These are phyloP conservation scores for Myiotriccus ornatus DNA, from an alignment of 2,797 vertebrate species.

Conservation along the genomic window DNA sequence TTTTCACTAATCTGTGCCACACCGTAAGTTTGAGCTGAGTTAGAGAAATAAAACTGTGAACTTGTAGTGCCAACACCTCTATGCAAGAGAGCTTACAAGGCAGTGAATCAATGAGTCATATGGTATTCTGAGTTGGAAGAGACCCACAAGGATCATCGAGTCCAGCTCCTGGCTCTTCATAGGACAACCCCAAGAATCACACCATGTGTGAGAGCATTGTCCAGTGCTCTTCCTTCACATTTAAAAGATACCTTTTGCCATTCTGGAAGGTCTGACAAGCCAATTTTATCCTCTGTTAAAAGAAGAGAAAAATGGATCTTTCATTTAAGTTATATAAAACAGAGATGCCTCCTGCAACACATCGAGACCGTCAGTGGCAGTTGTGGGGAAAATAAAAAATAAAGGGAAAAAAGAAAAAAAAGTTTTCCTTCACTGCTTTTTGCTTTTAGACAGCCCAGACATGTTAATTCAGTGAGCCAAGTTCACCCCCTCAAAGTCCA, in stretches of 20 bases:
- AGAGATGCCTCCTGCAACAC: background rate
- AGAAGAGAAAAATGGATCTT: background rate
- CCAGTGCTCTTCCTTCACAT: background rate
- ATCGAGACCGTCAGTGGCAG: background rate
- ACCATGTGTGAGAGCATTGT: rapidly evolving
- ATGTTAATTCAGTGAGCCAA: background rate
- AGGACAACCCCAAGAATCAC: background rate
- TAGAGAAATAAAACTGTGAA: background rate
- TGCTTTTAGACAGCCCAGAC: background rate
- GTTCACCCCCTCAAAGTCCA: background rate
- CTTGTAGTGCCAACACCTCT: background rate
- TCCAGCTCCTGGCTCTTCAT: background rate
- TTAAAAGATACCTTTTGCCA: background rate
- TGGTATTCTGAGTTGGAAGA: background rate
- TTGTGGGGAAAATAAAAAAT: background rate
- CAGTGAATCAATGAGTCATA: background rate
- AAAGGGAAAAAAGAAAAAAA: no score
- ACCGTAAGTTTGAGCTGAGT: background rate
- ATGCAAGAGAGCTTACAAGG: background rate
- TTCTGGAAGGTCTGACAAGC: background rate
- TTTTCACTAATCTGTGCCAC: background rate
- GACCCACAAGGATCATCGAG: background rate
- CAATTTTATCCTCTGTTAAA: background rate
- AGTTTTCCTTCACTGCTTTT: background rate
- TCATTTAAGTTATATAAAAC: background rate